These are phyloP conservation scores for Pollenia griseotomentosa DNA, from an alignment of 2,888 invertebrate genomes.

Conservation along the genomic window DNA sequence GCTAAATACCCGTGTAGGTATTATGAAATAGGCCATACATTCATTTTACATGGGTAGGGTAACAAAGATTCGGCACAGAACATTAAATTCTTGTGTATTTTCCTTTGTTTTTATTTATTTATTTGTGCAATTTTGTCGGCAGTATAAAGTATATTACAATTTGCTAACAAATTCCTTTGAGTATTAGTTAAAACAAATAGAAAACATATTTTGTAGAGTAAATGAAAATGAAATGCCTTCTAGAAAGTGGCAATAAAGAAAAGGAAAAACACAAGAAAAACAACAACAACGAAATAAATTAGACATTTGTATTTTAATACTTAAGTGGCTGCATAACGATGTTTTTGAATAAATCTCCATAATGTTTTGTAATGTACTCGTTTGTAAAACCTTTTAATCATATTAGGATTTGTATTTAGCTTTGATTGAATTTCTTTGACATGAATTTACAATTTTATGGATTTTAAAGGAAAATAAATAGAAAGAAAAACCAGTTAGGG, in stretches of 20 bases:
- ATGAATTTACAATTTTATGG: not conserved
- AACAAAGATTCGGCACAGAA: too few species aligned
- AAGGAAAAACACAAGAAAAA: slow-evolving; percentile 25
- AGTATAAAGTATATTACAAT: slow-evolving; percentile 50
- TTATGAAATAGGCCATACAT: too few species aligned
- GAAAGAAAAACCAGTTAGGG: too few species aligned
- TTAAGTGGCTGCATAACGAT: slow-evolving; percentile 54
- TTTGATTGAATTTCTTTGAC: slow-evolving; percentile 37
- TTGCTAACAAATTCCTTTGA: slow-evolving; percentile 64
- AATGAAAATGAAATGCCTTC: slow-evolving; percentile 49
- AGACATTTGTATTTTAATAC: slow-evolving; percentile 31
- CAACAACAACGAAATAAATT: slow-evolving; percentile 31
- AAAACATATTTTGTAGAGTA: slow-evolving; percentile 25
- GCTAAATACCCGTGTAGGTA: too few species aligned
- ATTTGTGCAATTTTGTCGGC: not conserved
- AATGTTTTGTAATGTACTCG: slow-evolving; percentile 8
- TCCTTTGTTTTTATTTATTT: slow-evolving; percentile 7
- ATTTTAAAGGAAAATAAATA: not conserved
- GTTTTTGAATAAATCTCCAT: slow-evolving; percentile 45
- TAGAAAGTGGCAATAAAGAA: slow-evolving; percentile 20
- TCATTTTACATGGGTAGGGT: too few species aligned
- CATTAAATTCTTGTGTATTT: not conserved
- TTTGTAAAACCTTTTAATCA: slow-evolving; percentile 39
- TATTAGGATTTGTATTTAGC: slow-evolving; percentile 18
- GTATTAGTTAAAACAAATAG: slow-evolving; percentile 56